These are phyloP conservation scores for Trichomalopsis sarcophagae DNA, from an alignment of 1,140 invertebrate species.

Conservation along the genomic window DNA sequence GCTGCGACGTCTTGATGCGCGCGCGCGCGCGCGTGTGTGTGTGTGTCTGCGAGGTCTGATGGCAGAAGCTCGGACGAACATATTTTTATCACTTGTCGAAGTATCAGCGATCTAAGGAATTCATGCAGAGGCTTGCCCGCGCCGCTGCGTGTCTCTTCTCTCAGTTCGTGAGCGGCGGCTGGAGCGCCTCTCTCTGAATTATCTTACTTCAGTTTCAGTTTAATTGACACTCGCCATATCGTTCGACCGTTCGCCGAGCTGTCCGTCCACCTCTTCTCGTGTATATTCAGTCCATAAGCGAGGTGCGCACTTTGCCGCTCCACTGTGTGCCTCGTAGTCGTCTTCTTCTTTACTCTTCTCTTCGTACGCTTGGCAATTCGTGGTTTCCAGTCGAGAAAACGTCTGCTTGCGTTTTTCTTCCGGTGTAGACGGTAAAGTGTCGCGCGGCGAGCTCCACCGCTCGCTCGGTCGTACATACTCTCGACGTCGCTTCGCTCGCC, in stretches of 20 bases:
- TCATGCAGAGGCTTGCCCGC: slow-evolving; percentile 10
- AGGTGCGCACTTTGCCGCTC: slow-evolving; percentile 28
- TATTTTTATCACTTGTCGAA: slow-evolving; percentile 41
- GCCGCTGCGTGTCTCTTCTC: slow-evolving; percentile 25
- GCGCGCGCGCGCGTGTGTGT: not conserved
- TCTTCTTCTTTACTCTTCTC: slow-evolving; percentile 37
- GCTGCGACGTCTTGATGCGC: not conserved
- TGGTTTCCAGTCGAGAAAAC: not conserved
- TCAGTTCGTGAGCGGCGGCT: not conserved
- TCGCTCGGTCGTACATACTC: not conserved
- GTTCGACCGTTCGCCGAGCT: slow-evolving; percentile 6
- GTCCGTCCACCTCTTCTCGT: not conserved
- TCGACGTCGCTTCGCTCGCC: not conserved
- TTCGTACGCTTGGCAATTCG: not conserved
- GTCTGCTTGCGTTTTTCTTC: slow-evolving; percentile 1
- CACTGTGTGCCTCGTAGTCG: slow-evolving; percentile 28
- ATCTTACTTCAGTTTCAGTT: slow-evolving; percentile 1
- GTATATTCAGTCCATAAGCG: not conserved
- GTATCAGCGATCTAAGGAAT: slow-evolving; percentile 38
- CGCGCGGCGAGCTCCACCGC: not conserved
- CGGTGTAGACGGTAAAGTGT: slow-evolving; percentile 12
- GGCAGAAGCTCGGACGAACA: not conserved
- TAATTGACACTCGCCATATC: slow-evolving; percentile 47
- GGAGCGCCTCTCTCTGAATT: not conserved
- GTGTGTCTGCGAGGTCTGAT: not conserved